phyloP scores from a whole-genome alignment of 2,797 vertebrate genomes.

The Fundulus diaphanus region DNA sequence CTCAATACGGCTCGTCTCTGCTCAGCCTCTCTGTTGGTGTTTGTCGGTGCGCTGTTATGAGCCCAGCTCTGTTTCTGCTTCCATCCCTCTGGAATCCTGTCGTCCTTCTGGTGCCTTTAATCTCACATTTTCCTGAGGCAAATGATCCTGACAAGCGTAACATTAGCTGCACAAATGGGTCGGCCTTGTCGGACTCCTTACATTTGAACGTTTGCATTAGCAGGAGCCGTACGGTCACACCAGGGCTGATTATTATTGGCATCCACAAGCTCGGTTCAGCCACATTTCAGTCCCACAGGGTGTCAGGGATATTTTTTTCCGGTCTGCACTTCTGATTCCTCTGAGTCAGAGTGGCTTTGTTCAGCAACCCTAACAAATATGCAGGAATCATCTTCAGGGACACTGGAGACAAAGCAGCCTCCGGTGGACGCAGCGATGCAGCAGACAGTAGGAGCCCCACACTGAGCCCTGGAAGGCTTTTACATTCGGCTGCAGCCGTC shows the following conservation, averaged over 20 bases:
- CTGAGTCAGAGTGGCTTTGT: slow-evolving; percentile 13
- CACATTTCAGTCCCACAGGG: neutral
- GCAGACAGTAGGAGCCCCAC: neutral
- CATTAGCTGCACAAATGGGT: slow-evolving; percentile 9
- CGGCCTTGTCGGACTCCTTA: slow-evolving; percentile 8
- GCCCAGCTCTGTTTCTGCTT: slow-evolving; percentile 4
- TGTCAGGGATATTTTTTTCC: slow-evolving; percentile 19
- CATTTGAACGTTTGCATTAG: slow-evolving; percentile 15
- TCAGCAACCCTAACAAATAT: slow-evolving; percentile 20
- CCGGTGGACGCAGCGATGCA: neutral
- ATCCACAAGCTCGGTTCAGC: neutral
- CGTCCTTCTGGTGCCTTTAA: slow-evolving; percentile 20
- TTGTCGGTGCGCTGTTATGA: neutral
- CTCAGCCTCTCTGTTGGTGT: neutral
- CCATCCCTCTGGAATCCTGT: neutral
- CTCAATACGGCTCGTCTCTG: neutral
- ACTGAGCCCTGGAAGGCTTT: neutral
- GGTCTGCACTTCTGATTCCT: neutral
- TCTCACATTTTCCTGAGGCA: slow-evolving; percentile 27
- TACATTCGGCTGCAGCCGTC: slow-evolving; percentile 26
- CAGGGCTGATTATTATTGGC: neutral
- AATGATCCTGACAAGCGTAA: slow-evolving; percentile 40
- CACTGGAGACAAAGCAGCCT: neutral
- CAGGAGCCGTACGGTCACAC: slow-evolving; percentile 25
- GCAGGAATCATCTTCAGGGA: slow-evolving; percentile 9